These are phyloP conservation scores for Sylvia atricapilla DNA, from an alignment of 2,113 vertebrate genomes.

Conservation along the genomic window DNA sequence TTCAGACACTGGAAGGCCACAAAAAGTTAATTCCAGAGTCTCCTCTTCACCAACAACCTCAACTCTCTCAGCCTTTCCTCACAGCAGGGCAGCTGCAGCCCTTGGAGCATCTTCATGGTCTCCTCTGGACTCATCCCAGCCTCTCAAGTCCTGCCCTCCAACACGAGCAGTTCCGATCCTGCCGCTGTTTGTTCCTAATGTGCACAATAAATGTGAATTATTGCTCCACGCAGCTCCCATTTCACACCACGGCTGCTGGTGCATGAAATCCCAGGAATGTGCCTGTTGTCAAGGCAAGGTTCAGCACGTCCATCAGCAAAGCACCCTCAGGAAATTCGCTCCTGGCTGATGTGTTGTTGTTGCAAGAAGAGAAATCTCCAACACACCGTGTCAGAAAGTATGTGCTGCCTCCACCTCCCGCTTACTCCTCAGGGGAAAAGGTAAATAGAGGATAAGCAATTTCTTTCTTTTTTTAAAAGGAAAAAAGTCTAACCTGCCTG, in stretches of 20 bases:
- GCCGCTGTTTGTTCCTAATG: neutral
- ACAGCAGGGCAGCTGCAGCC: neutral
- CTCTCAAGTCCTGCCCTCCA: neutral
- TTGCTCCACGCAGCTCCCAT: neutral
- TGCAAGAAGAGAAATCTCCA: neutral
- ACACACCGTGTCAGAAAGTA: neutral
- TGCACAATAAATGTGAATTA: neutral
- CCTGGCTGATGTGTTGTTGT: neutral
- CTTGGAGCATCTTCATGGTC: neutral
- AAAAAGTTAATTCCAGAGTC: neutral
- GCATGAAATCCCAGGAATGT: neutral
- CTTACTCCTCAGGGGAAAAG: constrained; percentile 6
- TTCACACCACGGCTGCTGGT: neutral
- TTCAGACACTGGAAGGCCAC: neutral
- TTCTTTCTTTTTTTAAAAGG: neutral
- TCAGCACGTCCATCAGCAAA: neutral
- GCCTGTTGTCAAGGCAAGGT: neutral
- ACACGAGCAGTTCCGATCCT: neutral
- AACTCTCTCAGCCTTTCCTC: neutral
- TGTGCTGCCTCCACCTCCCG: neutral
- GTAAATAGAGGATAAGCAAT: constrained; percentile 16
- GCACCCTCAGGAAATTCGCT: neutral
- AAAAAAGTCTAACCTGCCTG: neutral
- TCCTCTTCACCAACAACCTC: neutral
- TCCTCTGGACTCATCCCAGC: neutral